A percentile compares a stretch with the other conserved stretches of the same genome.
These are phyloP conservation scores for Motacilla tschutschensis DNA, from an alignment of 2,113 vertebrate species.

Conservation along the genomic window DNA sequence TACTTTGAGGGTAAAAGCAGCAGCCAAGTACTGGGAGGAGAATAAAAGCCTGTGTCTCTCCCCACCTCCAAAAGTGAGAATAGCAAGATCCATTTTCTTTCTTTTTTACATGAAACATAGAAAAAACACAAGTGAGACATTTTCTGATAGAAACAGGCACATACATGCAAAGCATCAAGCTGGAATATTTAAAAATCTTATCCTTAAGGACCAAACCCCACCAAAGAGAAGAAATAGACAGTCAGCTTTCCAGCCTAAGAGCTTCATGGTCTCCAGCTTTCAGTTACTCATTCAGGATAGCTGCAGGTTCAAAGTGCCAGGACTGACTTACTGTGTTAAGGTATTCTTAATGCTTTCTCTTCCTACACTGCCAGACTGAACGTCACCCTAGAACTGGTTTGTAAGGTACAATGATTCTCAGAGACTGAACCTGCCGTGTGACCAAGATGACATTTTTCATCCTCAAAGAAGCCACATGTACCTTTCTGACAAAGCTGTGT, in stretches of 20 bases:
- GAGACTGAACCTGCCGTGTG: slow-evolving; percentile 77
- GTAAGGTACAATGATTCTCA: slow-evolving; percentile 53
- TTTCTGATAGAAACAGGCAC: slow-evolving; percentile 43
- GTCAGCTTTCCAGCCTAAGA: slow-evolving; percentile 50
- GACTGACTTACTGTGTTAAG: slow-evolving; percentile 44
- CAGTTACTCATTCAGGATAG: slow-evolving; percentile 61
- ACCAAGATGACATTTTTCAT: slow-evolving; percentile 74
- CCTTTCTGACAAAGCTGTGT: slow-evolving; percentile 95
- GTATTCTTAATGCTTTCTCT: slow-evolving; percentile 65
- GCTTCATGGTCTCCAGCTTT: slow-evolving; percentile 61
- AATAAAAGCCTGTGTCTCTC: not conserved
- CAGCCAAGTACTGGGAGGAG: not conserved
- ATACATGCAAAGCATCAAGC: slow-evolving; percentile 55
- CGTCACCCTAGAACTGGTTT: slow-evolving; percentile 56
- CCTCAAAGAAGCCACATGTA: slow-evolving; percentile 82
- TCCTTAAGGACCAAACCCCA: slow-evolving; percentile 62
- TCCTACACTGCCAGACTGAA: slow-evolving; percentile 77
- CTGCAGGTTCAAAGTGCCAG: slow-evolving; percentile 69
- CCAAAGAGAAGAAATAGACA: slow-evolving; percentile 59
- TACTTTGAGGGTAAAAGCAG: not conserved
- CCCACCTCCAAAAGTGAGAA: slow-evolving; percentile 42
- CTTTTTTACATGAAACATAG: slow-evolving; percentile 53
- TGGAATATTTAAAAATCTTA: slow-evolving; percentile 50
- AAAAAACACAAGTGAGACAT: slow-evolving; percentile 63
- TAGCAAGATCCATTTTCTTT: slow-evolving; percentile 39